phyloP scores from a whole-genome alignment of 2,888 invertebrate species.

The Colletes collaris region DNA sequence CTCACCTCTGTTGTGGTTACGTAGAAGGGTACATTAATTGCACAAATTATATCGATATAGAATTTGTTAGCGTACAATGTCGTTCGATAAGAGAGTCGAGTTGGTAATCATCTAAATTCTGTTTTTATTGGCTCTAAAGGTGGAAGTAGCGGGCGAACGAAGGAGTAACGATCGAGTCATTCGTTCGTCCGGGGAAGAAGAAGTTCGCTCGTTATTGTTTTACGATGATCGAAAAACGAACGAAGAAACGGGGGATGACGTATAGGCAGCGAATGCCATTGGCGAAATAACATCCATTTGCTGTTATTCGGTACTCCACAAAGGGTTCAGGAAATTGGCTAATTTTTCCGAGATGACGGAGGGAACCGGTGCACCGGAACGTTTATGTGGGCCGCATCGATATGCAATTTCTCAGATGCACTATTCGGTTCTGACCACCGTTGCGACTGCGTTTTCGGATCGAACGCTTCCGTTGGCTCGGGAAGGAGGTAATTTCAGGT shows the following conservation, averaged over 20 bases:
- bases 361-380: slow-evolving; percentile 31
- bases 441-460: slow-evolving; percentile 34
- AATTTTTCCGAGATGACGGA: slow-evolving; percentile 64
- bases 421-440: slow-evolving; percentile 18
- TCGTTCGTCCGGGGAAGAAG: neutral
- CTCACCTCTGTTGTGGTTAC: too few species aligned
- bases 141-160: neutral
- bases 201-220: neutral
- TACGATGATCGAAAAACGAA: neutral
- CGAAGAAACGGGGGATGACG: slow-evolving; percentile 62
- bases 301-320: slow-evolving; percentile 62
- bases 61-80: too few species aligned
- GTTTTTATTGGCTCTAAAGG: too few species aligned
- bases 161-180: slow-evolving; percentile 3
- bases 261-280: slow-evolving; percentile 62
- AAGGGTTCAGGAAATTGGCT: slow-evolving; percentile 70
- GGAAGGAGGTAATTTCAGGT: slow-evolving; percentile 49
- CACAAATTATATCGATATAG: too few species aligned
- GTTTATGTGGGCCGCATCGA: slow-evolving; percentile 33
- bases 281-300: slow-evolving; percentile 59
- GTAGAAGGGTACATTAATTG: too few species aligned
- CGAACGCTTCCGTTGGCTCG: slow-evolving; percentile 47
- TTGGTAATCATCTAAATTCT: too few species aligned
- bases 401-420: slow-evolving; percentile 58
- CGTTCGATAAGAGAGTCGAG: too few species aligned